Conservation (phyloP, 2,888 invertebrate species). For the Yponomeuta plumbellus region DNA sequence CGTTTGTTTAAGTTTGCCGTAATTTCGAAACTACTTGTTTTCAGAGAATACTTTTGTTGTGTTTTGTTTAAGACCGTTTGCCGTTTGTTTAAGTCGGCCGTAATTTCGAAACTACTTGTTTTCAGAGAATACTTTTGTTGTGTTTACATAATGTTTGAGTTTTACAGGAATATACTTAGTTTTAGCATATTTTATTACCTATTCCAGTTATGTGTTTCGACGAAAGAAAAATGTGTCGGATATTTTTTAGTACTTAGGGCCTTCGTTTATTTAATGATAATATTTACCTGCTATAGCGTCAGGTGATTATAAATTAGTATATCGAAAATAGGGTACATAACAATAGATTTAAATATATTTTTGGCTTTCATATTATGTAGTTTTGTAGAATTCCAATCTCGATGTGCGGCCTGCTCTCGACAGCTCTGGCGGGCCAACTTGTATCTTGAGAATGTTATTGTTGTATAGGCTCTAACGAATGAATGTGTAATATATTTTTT, state of each 20-base stretch:
- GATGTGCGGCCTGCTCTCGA: background rate
- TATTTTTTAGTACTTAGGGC: slow-evolving; percentile 55
- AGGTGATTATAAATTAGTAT: slow-evolving; percentile 36
- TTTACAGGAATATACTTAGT: slow-evolving; percentile 14
- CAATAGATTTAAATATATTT: slow-evolving; percentile 58
- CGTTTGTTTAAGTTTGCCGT: background rate
- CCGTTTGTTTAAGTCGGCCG: background rate
- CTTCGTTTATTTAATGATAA: slow-evolving; percentile 46
- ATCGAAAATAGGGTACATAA: slow-evolving; percentile 37
- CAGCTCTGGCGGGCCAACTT: slow-evolving; percentile 7
- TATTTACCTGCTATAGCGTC: slow-evolving; percentile 35
- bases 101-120: slow-evolving; percentile 11
- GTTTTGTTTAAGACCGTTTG: background rate
- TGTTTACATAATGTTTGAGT: slow-evolving; percentile 4
- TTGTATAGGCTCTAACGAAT: slow-evolving; percentile 67
- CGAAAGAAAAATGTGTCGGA: slow-evolving; percentile 14
- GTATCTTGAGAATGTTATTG: slow-evolving; percentile 58
- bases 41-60: slow-evolving; percentile 5
- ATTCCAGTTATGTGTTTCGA: slow-evolving; percentile 9
- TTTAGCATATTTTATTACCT: slow-evolving; percentile 8
- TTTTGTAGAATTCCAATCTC: slow-evolving; percentile 28
- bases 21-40: slow-evolving; percentile 10
- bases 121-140: slow-evolving; percentile 12
- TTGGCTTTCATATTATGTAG: slow-evolving; percentile 55
- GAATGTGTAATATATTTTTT: slow-evolving; percentile 76